Percentiles rank a stretch among this genome's conserved stretches.
Evolutionary conservation across 2,888 invertebrate genomes (phyloP).

Genomic region (Phengaris alcon): DNA sequence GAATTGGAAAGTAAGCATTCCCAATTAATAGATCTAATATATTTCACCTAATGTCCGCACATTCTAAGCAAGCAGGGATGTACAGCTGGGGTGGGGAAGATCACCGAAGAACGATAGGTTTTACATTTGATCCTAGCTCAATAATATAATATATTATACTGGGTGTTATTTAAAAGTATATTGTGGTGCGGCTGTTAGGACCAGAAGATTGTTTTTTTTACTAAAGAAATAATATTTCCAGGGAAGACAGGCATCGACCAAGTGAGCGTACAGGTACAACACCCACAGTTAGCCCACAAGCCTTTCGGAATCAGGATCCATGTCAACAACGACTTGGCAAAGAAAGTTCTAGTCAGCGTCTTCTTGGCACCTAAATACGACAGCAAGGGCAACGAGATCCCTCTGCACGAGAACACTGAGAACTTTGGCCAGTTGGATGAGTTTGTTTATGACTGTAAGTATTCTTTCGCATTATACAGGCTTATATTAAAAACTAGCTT

Average conservation of each 20-base stretch:
- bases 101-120: no score
- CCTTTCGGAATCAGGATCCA: constrained; percentile 82
- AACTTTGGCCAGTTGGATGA: constrained; percentile 47
- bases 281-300: constrained; percentile 85
- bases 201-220: neutral
- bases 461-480: neutral
- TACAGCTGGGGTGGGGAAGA: no score
- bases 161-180: no score
- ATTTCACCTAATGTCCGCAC: no score
- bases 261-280: constrained; percentile 78
- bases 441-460: constrained; percentile 8
- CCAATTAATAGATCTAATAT: no score
- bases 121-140: no score
- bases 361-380: constrained; percentile 86
- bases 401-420: constrained; percentile 73
- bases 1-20: constrained; percentile 42
- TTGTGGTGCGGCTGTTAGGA: no score
- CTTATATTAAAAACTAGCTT: no score
- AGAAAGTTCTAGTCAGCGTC: constrained; percentile 78
- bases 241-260: constrained; percentile 56
- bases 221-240: constrained; percentile 35
- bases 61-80: no score
- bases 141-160: no score
- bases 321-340: constrained; percentile 77
- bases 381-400: constrained; percentile 71